Evolutionary conservation across 1,140 invertebrate genomes (phyloP), one percentile per base, ranked within the genome.

Genomic region (Micrasema minimum): DNA sequence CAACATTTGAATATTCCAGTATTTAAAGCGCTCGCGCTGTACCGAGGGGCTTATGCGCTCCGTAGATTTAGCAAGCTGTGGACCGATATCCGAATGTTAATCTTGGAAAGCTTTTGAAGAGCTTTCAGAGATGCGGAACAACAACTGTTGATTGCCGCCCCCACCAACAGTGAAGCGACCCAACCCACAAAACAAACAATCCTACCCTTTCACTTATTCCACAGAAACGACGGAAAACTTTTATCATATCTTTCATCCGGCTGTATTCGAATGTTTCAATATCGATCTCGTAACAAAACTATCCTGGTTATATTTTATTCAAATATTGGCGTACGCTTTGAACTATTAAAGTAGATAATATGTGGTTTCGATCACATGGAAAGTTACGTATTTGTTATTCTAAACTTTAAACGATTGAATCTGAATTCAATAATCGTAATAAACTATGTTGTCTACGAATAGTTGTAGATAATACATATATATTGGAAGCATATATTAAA

Each of bases 131-230:
- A n/a, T 18, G 41, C 43, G 61, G 26, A 31, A 16, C n/a, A 48
- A 65, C 61, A 65, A 65, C 61, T 65, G 61, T 65, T 48, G 61
- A 48, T 65, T 50, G 61, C 61, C 45, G 61, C 23, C n/a, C 43
- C 61, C 31, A 48, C 43, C 59, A 20, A 16, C 59, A 62, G 22
- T 3, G 26, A 51, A 51, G 50, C 10, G 37, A 62, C 16, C 59
- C 59, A 48, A n/a, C 18, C 20, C n/a, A 65, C 20, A 22, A 48
- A 65, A 31, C 43, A 65, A 65, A 45, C 61, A 64, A 45, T 9
- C 57, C 9, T 14, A 62, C 37, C 38, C 9, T 62, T 23, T 23
- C 59, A 43, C 41, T 41, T 12, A 61, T 61, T 62, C 43, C 57
- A 18, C 57, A 23, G 22, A 45, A 45, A 45, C 43, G n/a, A 12